Percentiles rank a stretch among this genome's conserved stretches.
Evolutionary conservation across 2,113 vertebrate genomes (phyloP).

Genomic region (Cinclus mexicanus): DNA sequence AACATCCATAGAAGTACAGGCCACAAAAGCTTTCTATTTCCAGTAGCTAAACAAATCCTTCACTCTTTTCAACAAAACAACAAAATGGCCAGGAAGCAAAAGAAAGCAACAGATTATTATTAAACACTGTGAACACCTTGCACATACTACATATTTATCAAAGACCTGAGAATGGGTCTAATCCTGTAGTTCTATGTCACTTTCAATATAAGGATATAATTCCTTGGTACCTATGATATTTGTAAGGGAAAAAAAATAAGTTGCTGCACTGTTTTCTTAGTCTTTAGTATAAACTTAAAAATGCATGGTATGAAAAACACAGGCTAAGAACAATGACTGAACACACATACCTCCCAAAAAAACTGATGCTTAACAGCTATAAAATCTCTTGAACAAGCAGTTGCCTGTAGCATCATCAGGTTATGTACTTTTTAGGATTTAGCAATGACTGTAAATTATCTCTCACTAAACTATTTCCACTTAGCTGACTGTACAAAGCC

Average conservation of each 20-base stretch:
- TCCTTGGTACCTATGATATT: background rate
- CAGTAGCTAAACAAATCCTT: background rate
- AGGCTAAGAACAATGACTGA: background rate
- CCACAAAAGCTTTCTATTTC: background rate
- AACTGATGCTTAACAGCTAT: background rate
- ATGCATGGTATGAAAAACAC: background rate
- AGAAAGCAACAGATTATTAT: background rate
- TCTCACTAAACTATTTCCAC: background rate
- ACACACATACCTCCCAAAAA: background rate
- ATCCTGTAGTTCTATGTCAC: background rate
- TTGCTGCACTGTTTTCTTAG: background rate
- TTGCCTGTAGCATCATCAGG: background rate
- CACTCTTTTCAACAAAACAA: background rate
- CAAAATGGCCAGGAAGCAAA: background rate
- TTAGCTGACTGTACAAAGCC: background rate
- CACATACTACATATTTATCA: background rate
- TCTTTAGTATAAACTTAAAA: background rate
- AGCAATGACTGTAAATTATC: background rate
- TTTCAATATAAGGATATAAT: background rate
- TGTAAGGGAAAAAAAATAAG: background rate
- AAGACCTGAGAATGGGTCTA: background rate
- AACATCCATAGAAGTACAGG: background rate
- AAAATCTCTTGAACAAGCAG: background rate
- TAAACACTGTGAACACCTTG: background rate
- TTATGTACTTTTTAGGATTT: background rate